Conservation (phyloP, 2,797 vertebrate species). For the Staurois parvus region DNA sequence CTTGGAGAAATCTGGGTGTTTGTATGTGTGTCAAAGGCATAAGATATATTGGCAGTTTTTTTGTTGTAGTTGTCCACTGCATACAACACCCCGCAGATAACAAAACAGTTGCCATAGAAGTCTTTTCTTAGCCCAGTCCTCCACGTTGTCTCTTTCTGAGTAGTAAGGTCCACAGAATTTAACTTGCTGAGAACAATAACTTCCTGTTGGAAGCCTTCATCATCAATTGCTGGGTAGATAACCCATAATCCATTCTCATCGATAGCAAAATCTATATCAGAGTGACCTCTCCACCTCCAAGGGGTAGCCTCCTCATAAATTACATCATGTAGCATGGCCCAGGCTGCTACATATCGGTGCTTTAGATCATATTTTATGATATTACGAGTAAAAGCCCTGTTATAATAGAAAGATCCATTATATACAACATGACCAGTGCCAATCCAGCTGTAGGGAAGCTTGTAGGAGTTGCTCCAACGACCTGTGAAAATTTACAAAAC, state of each 20-base stretch:
- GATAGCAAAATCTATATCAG: constrained; percentile 90
- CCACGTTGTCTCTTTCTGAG: constrained; percentile 93
- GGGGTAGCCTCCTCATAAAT: constrained; percentile 84
- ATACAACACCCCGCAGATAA: constrained; percentile 95
- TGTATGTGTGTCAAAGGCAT: constrained; percentile 97
- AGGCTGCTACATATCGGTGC: constrained; percentile 87
- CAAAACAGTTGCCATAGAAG: constrained; percentile 93
- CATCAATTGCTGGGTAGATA: constrained; percentile 91
- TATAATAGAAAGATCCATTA: constrained; percentile 93
- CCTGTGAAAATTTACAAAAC: constrained; percentile 72
- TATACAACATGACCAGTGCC: constrained; percentile 96
- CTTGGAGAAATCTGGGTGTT: constrained; percentile 95
- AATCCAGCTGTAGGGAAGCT: constrained; percentile 97
- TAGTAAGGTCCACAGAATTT: constrained; percentile 89
- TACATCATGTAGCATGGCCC: constrained; percentile 93
- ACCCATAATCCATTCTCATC: constrained; percentile 97
- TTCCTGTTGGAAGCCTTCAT: constrained; percentile 91
- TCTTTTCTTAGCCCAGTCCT: constrained; percentile 89
- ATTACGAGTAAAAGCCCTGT: constrained; percentile 96
- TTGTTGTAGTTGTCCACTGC: constrained; percentile 92
- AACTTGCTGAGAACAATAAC: constrained; percentile 92
- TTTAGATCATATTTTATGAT: constrained; percentile 95
- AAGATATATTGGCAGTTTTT: constrained; percentile 90
- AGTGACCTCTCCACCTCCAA: constrained; percentile 90
- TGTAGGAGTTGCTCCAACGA: constrained; percentile 95